Evolutionary conservation across 92 coral and sea anemone species (phyloP).

Genomic region (Epizoanthus scotinus): DNA sequence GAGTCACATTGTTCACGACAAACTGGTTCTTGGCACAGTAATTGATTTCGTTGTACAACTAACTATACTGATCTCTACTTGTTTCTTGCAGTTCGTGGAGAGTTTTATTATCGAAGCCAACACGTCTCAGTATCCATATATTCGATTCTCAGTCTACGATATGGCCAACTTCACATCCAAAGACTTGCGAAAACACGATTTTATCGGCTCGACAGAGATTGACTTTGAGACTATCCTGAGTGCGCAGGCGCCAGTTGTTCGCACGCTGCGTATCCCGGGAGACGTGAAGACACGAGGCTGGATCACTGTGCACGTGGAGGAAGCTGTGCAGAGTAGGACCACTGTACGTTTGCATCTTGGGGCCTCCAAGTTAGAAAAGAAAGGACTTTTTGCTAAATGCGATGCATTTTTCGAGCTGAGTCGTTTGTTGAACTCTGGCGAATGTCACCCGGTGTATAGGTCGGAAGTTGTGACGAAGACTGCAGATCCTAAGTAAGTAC

Average conservation of each 20-base stretch:
- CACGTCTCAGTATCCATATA: constrained; percentile 60
- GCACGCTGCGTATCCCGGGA: constrained; percentile 87
- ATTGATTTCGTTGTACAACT: too few relatives aligned
- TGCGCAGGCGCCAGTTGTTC: constrained; percentile 60
- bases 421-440: constrained; percentile 61
- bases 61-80: background rate
- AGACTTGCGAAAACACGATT: constrained; percentile 95
- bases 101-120: constrained; percentile 83
- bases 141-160: constrained; percentile 92
- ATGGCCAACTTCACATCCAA: constrained; percentile 95
- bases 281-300: constrained; percentile 89
- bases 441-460: constrained; percentile 90
- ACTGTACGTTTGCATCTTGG: constrained; percentile 76
- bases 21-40: too few relatives aligned
- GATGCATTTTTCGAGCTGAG: constrained; percentile 86
- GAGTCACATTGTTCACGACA: too few relatives aligned
- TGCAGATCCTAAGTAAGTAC: constrained; percentile 87
- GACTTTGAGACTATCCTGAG: constrained; percentile 71
- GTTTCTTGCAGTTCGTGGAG: constrained; percentile 77
- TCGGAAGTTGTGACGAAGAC: constrained; percentile 88
- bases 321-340: constrained; percentile 57
- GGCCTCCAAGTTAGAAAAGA: constrained; percentile 73
- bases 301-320: constrained; percentile 75
- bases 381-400: constrained; percentile 87
- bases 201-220: constrained; percentile 85